These are phyloP conservation scores for Calyptommatus sinebrachiatus DNA, from an alignment of 2,113 vertebrate genomes.

Conservation along the genomic window DNA sequence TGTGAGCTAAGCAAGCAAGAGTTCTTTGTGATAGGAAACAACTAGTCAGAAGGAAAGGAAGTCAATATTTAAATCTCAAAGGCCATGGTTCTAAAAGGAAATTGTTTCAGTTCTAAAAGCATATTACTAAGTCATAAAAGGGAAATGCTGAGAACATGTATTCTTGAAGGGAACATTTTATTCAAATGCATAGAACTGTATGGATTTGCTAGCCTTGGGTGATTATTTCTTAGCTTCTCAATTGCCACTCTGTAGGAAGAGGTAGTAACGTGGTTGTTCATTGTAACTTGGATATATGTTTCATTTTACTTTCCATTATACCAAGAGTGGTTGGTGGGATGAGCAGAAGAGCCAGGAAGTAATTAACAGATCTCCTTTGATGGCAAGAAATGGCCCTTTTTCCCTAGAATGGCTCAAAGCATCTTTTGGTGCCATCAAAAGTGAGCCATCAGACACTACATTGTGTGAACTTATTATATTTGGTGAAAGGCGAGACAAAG, in stretches of 20 bases:
- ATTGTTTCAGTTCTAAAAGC: conserved; percentile 16
- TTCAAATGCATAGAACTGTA: not conserved
- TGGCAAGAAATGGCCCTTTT: too few relatives aligned
- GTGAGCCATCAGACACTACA: too few relatives aligned
- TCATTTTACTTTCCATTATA: not conserved
- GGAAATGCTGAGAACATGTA: not conserved
- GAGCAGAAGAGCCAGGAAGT: too few relatives aligned
- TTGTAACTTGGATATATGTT: not conserved
- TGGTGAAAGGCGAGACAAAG: not conserved
- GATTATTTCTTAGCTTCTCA: not conserved
- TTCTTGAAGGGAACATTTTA: not conserved
- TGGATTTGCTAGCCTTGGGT: not conserved
- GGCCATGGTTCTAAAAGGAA: conserved; percentile 3
- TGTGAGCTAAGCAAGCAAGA: conserved; percentile 1
- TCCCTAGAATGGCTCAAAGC: too few relatives aligned
- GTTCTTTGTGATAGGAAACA: conserved; percentile 21
- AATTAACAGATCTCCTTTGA: too few relatives aligned
- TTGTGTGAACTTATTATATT: too few relatives aligned
- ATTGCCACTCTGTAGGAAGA: not conserved
- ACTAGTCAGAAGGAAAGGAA: conserved; percentile 8
- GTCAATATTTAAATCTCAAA: conserved; percentile 45
- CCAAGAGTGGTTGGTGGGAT: too few relatives aligned
- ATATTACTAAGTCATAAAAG: not conserved
- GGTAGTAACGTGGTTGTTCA: not conserved
- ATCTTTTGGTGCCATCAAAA: too few relatives aligned